Percentiles rank a stretch among this genome's conserved stretches.
Evolutionary conservation across 2,797 vertebrate genomes (phyloP).

Genomic region (Macroramphosus scolopax): DNA sequence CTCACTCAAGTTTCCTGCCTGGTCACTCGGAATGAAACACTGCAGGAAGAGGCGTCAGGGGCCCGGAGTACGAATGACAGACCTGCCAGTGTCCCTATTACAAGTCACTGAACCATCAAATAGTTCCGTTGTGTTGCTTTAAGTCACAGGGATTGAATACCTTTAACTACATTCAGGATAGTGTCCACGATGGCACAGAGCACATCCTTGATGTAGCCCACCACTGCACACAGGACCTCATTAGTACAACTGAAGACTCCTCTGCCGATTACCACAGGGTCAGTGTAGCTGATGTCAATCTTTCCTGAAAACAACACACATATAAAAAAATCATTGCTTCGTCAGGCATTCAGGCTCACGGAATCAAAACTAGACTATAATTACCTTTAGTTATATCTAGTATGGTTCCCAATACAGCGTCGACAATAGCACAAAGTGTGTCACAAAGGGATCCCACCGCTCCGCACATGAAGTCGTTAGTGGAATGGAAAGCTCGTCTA

Average conservation of each 20-base stretch:
- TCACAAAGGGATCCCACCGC: conserved; percentile 34
- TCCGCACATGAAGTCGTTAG: conserved; percentile 53
- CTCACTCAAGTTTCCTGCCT: too few relatives aligned
- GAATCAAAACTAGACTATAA: too few relatives aligned
- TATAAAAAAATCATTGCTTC: background rate
- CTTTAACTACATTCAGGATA: conserved; percentile 56
- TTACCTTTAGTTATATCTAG: background rate
- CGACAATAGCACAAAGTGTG: conserved; percentile 42
- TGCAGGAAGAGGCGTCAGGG: too few relatives aligned
- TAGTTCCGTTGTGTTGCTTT: too few relatives aligned
- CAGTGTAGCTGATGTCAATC: conserved; percentile 54
- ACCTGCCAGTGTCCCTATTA: too few relatives aligned
- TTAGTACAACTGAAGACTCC: conserved; percentile 45
- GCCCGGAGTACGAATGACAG: too few relatives aligned
- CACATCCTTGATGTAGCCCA: conserved; percentile 44
- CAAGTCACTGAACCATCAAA: too few relatives aligned
- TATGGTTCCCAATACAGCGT: conserved; percentile 34
- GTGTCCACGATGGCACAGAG: conserved; percentile 59
- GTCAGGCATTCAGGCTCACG: background rate
- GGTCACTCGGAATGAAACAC: too few relatives aligned
- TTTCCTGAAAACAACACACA: conserved; percentile 44
- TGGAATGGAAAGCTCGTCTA: conserved; percentile 60
- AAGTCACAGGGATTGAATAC: conserved; percentile 26
- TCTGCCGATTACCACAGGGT: conserved; percentile 68
- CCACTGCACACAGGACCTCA: conserved; percentile 45